Percentiles rank a stretch among this genome's conserved stretches.
phyloP scores from a whole-genome alignment of 2,113 vertebrate genomes.

The Peromyscus californicus region DNA sequence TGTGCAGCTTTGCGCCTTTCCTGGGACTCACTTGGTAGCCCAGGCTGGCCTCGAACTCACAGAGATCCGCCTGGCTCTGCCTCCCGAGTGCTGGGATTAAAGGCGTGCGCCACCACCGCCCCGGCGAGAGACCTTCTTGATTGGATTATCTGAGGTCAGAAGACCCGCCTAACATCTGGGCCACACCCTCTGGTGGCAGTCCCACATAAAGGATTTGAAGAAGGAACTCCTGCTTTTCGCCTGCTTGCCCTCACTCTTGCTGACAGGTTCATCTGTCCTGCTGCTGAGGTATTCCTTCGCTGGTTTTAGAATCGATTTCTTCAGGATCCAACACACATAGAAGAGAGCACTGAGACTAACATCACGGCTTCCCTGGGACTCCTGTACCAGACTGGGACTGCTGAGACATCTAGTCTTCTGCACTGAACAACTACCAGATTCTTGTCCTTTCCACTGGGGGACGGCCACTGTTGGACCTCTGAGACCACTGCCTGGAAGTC shows the following conservation, averaged over 20 bases:
- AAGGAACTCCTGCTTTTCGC: neutral
- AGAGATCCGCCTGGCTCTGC: too few species aligned
- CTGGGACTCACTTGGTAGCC: too few species aligned
- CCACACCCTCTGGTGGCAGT: neutral
- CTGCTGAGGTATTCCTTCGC: neutral
- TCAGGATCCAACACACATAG: neutral
- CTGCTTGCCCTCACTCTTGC: neutral
- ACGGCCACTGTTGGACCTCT: neutral
- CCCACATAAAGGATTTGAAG: neutral
- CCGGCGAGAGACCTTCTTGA: neutral
- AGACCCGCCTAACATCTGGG: neutral
- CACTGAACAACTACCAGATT: neutral
- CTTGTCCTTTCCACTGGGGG: neutral
- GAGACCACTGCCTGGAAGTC: neutral
- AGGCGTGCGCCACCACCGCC: too few species aligned
- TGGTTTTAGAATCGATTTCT: neutral
- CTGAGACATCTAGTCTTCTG: neutral
- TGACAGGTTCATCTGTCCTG: neutral
- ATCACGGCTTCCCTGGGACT: neutral
- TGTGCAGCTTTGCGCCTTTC: too few species aligned
- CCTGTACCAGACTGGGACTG: neutral
- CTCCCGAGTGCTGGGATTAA: too few species aligned
- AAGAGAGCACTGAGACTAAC: neutral
- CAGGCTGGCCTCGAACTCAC: too few species aligned
- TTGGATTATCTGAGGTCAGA: neutral